Base-by-base conservation (phyloP, 2,113 vertebrate genomes). In the Rafetus swinhoei region DNA sequence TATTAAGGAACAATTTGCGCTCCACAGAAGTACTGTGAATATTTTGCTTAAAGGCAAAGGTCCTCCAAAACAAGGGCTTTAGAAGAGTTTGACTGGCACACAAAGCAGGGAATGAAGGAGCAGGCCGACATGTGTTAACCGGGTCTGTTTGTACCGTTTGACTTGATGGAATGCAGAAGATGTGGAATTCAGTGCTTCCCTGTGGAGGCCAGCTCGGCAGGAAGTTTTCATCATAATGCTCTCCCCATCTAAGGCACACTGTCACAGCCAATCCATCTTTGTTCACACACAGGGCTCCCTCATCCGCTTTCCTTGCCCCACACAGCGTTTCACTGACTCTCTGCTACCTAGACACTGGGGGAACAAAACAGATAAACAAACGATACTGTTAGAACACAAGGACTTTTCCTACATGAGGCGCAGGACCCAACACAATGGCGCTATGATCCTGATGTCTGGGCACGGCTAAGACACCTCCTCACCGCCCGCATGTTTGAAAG, bases 201-300 rank as follows among this genome's bases (percentile, higher is more conserved):
- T 97, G 97, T 98, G 98, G 98, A 97, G 98, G 93, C 98, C 98
- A 96, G 98, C 97, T 98, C 97, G 97, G 96, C 97, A 97, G 97
- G 97, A 98, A 98, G 97, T 98, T 97, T 59, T 97, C 97, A 98
- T 97, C 84, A 76, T 97, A 97, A 94, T 95, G 95, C 96, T 97
- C 97, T 98, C 98, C 87, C 55, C 86, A 88, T 97, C 97, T 97
- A 97, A 97, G 97, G 98, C 97, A 97, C 97, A 50, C 95, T 45
- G 96, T 97, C 97, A 97, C 96, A 96, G 97, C 97, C 96, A 97
- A 88, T 97, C 97, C 96, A 97, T 97, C 89, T 92, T 92, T 92
- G 93, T 85, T 87, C 53, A 85, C 18, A 0, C 21, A 0, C 85
- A 3, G 27, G 72, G 85, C 92, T 92, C 76, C 89, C 81, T 89